Conservation (phyloP, 2,888 invertebrate species). For the Phaedon cochleariae region DNA sequence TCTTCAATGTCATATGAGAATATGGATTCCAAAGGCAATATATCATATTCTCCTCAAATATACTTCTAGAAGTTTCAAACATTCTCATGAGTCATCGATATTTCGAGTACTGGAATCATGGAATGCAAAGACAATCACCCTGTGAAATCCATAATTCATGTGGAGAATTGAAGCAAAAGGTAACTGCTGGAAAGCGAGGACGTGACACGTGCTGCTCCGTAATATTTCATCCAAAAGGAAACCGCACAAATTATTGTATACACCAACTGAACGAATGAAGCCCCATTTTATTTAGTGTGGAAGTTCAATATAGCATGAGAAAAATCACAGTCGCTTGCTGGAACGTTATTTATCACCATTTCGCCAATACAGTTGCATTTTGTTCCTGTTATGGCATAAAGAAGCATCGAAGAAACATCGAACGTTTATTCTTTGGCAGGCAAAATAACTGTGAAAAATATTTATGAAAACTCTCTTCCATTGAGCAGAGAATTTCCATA, state of each 20-base stretch:
- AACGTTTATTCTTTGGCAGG: background rate
- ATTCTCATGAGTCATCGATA: too few relatives aligned
- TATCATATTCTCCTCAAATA: too few relatives aligned
- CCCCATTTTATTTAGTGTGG: constrained; percentile 44
- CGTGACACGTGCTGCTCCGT: constrained; percentile 11
- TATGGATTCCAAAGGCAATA: too few relatives aligned
- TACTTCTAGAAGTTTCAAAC: too few relatives aligned
- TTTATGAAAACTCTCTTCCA: too few relatives aligned
- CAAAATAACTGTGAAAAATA: too few relatives aligned
- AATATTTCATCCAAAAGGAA: constrained; percentile 16
- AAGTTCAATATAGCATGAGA: constrained; percentile 46
- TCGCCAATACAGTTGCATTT: constrained; percentile 39
- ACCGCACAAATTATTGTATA: constrained; percentile 17
- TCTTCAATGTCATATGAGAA: too few relatives aligned
- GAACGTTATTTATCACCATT: constrained; percentile 45
- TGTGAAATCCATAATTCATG: background rate
- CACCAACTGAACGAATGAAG: constrained; percentile 14
- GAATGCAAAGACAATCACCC: too few relatives aligned
- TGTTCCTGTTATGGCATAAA: constrained; percentile 19
- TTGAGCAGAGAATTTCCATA: too few relatives aligned
- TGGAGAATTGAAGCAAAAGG: background rate
- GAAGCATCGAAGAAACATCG: too few relatives aligned
- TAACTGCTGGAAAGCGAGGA: background rate
- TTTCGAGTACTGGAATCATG: too few relatives aligned
- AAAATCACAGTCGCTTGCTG: constrained; percentile 41